Evolutionary conservation across 2,888 invertebrate genomes (phyloP).

Genomic region (Nineta flava): DNA sequence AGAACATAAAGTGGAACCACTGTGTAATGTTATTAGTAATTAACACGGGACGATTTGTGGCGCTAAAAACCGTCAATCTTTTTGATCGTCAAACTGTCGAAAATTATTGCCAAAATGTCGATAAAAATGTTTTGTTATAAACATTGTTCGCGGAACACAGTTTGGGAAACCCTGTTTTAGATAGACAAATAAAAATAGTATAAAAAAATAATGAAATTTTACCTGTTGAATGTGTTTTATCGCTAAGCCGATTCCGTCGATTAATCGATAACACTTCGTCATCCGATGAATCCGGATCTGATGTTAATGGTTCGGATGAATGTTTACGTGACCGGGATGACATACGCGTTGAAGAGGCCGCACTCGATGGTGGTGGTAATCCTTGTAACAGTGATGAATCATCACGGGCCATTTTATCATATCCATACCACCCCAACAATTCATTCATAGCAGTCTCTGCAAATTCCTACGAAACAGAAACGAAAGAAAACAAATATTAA

Average conservation of each 20-base stretch:
- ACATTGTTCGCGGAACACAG: too few relatives aligned
- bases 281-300: constrained; percentile 14
- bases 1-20: too few relatives aligned
- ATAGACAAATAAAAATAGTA: too few relatives aligned
- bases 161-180: too few relatives aligned
- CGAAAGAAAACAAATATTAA: background rate
- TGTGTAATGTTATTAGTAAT: too few relatives aligned
- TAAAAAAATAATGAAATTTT: too few relatives aligned
- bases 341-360: background rate
- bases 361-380: constrained; percentile 31
- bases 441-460: constrained; percentile 89
- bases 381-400: constrained; percentile 30
- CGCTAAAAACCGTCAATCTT: too few relatives aligned
- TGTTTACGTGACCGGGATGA: constrained; percentile 10
- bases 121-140: too few relatives aligned
- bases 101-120: too few relatives aligned
- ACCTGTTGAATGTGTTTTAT: too few relatives aligned
- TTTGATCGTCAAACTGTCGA: too few relatives aligned
- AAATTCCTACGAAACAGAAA: constrained; percentile 51
- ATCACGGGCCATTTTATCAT: constrained; percentile 52
- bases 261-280: constrained; percentile 15
- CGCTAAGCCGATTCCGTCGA: constrained; percentile 4
- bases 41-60: too few relatives aligned
- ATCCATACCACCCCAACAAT: constrained; percentile 82
- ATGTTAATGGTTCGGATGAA: constrained; percentile 10